Base-by-base conservation (phyloP, 2,888 invertebrate genomes). In the Caenorhabditis parvicauda region DNA sequence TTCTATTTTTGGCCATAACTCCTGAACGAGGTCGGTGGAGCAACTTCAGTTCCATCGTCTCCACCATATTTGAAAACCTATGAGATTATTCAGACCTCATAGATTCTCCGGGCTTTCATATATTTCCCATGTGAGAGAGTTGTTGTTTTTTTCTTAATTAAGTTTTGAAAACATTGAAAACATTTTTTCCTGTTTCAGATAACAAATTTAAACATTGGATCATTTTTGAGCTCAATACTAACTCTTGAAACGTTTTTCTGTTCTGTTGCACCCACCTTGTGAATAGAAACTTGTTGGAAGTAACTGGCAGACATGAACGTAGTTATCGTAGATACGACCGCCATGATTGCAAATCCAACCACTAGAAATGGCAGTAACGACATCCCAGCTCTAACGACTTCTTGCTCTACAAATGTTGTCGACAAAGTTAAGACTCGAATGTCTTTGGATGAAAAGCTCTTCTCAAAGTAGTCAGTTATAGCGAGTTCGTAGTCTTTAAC, bases 301-400 rank as follows among this genome's bases (percentile, higher is more conserved):
- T 77, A 77, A 21, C 64, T 47, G 12, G 77, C 76, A 2, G 75
- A 76, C 19, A 77, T 28, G 52, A 72, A 63, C 5, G 73, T 70
- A 21, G 75, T 74, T 1, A 68, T 54, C 12, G 72, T 63, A 0
- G 75, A 73, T 21, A 75, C 67, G 14, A 65, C 47, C 6, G 67
- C 64, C 76, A 76, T 76, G 37, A 76, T 76, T 22, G 62, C 59
- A 51, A 76, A 76, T 7, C 76, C 76, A 28, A 76, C 65, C 24
- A 70, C 51, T 19, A 76, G 55, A 46, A 74, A 76, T 4, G 76
- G 76, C 1, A 76, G 60, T 52, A 76, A 57, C 7, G 59, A 59
- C 69, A 69, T 69, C 41, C 70, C 70, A 28, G 71, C 68, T 44
- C 74, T 46, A 9, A 77, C 75, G 5, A 77, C 74, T 51, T 77